Base-by-base conservation (phyloP, 1,140 invertebrate genomes). In the Zaprionus lachaisei region DNA sequence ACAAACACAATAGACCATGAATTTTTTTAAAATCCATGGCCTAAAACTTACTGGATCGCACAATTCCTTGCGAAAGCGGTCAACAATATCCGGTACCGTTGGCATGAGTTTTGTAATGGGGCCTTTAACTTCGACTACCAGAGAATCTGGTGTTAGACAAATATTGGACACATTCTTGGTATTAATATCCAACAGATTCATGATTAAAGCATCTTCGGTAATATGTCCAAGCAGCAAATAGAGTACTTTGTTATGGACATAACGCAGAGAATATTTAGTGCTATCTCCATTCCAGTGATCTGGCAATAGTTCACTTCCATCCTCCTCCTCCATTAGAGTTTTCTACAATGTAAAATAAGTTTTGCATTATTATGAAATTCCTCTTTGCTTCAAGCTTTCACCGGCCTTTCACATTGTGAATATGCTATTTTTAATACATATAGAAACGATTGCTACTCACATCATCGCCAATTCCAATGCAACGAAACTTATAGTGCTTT, bases 391-490 rank as follows among this genome's bases (percentile, higher is more conserved):
- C 2, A 7, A 31, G 28, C 28, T 34, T 34, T 34, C 31, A 9
- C 9, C 31, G 31, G 9, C 9, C 15, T 41, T 41, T 41, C 15
- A 15, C 37, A 38, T 14, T 38, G 14, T 37, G 41, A 44, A 14
- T 6, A 47, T 17, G 41, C 41, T 9, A 12, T 47, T n/a, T 47
- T 47, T 17, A 47, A 7, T 17, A 47, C 14, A 54, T 17, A 17
- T 22, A 17, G n/a, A 17, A 44, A 44, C 5, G 14, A 14, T 28
- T 34, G 60, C 31, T 79, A 86, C 85, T 92, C 93, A 96, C 96
- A 73, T 95, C 94, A 86, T 97, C 96, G 4, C 96, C 96, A 44
- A 96, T 92, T 54, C 96, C 96, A 72, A 97, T 94, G 80, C 95
- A 96, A 70, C 94, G 94, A 76, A 96, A 96, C 6, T 83, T 82